phyloP scores from a whole-genome alignment of 2,797 vertebrate species.

The Aselliscus stoliczkanus region DNA sequence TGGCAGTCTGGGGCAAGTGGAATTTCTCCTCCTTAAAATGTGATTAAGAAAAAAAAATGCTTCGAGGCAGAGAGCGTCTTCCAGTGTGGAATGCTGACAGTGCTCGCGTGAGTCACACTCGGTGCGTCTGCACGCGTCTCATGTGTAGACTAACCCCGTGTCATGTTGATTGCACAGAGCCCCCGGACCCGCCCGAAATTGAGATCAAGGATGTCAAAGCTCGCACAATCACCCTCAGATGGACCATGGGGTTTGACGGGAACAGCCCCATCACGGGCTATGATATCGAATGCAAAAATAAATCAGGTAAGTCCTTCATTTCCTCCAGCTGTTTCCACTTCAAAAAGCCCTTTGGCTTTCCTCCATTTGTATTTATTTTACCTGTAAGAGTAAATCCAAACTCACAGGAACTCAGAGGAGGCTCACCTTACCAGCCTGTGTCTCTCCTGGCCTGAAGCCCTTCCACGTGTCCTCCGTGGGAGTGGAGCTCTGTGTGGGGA shows the following conservation, averaged over 20 bases:
- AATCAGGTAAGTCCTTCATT: slow-evolving; percentile 87
- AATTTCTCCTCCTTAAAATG: background rate
- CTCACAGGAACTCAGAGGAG: fast-evolving
- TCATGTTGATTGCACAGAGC: slow-evolving; percentile 83
- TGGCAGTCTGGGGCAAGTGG: background rate
- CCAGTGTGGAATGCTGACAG: background rate
- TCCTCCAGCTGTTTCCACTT: background rate
- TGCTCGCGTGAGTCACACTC: fast-evolving
- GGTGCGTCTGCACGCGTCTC: fast-evolving
- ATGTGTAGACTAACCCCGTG: slow-evolving; percentile 6
- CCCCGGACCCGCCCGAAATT: slow-evolving; percentile 97
- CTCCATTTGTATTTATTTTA: background rate
- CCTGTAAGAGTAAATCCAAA: fast-evolving
- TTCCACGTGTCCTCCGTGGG: background rate
- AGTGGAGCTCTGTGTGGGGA: background rate
- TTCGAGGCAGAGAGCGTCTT: fast-evolving
- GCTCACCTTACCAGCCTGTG: fast-evolving
- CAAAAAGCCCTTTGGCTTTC: fast-evolving
- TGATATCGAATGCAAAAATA: slow-evolving; percentile 99
- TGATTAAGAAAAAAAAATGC: background rate
- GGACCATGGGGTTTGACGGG: slow-evolving; percentile 99
- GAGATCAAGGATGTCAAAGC: slow-evolving; percentile 98
- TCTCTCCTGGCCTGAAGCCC: background rate
- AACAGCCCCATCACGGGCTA: slow-evolving; percentile 99
- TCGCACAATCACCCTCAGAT: slow-evolving; percentile 95